These are phyloP conservation scores for Helobdella robusta DNA, from an alignment of 2,888 invertebrate genomes.

Conservation along the genomic window DNA sequence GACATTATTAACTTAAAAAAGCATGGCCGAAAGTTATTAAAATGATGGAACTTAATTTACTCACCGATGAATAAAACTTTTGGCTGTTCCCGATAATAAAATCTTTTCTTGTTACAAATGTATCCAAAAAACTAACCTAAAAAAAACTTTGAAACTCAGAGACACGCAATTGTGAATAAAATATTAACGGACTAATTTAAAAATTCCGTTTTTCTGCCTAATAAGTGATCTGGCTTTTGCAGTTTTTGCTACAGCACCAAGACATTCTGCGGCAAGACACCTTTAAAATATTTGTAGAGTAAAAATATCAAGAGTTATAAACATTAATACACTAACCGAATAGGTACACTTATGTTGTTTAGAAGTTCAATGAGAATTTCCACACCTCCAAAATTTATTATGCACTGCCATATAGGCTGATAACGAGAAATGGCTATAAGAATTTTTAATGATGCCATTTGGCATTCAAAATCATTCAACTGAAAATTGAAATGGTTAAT, in stretches of 20 bases:
- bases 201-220: slow-evolving; percentile 10
- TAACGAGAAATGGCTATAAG: slow-evolving; percentile 15
- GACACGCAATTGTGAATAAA: not conserved
- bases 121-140: slow-evolving; percentile 20
- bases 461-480: slow-evolving; percentile 22
- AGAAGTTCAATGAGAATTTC: slow-evolving; percentile 17
- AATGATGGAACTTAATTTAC: not conserved
- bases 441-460: slow-evolving; percentile 17
- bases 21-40: not conserved
- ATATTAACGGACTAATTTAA: slow-evolving; percentile 8
- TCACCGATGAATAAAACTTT: slow-evolving; percentile 19
- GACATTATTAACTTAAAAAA: not conserved
- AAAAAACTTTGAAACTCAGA: not conserved
- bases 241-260: slow-evolving; percentile 20
- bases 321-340: not conserved
- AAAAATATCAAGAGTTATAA: no score
- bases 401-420: slow-evolving; percentile 20
- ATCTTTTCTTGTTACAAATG: slow-evolving; percentile 18
- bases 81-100: slow-evolving; percentile 15
- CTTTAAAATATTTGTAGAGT: no score
- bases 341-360: slow-evolving; percentile 7
- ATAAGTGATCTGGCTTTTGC: slow-evolving; percentile 16
- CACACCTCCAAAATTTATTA: slow-evolving; percentile 20
- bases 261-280: slow-evolving; percentile 22
- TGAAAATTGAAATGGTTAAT: not conserved